Evolutionary conservation across 2,888 invertebrate genomes (phyloP).

Genomic region (Tipula unca): DNA sequence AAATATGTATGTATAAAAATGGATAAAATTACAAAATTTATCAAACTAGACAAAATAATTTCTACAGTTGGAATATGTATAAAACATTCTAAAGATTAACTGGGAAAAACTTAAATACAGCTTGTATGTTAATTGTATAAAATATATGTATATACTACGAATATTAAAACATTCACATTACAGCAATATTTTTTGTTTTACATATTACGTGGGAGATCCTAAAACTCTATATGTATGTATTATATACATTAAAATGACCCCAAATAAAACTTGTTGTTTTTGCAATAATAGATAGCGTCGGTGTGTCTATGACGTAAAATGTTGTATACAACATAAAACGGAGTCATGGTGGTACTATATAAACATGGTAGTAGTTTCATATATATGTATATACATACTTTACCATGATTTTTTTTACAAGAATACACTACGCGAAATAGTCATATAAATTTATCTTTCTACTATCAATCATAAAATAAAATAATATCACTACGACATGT

Average conservation of each 20-base stretch:
- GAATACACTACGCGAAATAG: too few species aligned
- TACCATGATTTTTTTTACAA: too few species aligned
- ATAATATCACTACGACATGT: too few species aligned
- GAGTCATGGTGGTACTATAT: too few species aligned
- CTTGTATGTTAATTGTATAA: neutral
- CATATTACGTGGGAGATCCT: neutral
- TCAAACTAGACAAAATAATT: neutral
- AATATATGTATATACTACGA: too few species aligned
- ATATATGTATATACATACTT: too few species aligned
- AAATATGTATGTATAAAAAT: neutral
- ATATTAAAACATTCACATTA: neutral
- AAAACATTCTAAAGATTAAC: neutral
- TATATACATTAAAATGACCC: neutral
- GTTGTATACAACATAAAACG: too few species aligned
- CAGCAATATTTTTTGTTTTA: neutral
- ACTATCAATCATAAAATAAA: too few species aligned
- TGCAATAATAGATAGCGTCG: too few species aligned
- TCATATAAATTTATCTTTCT: too few species aligned
- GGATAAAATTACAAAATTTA: neutral
- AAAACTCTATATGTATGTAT: neutral
- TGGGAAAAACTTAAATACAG: neutral
- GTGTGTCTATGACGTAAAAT: too few species aligned
- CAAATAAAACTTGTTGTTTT: neutral
- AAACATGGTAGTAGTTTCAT: too few species aligned
- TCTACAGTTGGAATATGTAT: neutral